Evolutionary conservation across 1,140 invertebrate species (phyloP).

Genomic region (Patella vulgata): DNA sequence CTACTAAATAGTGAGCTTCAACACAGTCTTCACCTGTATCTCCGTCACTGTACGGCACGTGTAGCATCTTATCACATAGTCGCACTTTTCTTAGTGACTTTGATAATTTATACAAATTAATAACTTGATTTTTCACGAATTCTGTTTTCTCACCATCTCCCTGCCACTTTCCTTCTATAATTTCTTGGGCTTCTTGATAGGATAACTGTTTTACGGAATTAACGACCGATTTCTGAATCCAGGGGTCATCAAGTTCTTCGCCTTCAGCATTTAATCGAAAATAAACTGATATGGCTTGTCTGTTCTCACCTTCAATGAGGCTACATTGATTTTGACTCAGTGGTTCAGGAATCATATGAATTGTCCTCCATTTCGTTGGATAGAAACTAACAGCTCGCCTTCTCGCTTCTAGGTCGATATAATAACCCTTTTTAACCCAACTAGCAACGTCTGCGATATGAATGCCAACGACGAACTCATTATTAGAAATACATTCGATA

Average conservation of each 20-base stretch:
- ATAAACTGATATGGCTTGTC: conserved; percentile 50
- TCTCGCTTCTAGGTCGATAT: conserved; percentile 57
- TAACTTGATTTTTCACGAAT: conserved; percentile 1
- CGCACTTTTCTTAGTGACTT: conserved; percentile 15
- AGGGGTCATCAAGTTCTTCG: conserved; percentile 5
- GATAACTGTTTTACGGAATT: conserved; percentile 22
- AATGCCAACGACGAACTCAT: conserved; percentile 44
- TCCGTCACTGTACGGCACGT: conserved; percentile 26
- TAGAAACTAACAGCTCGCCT: conserved; percentile 58
- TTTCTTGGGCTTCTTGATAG: conserved; percentile 25
- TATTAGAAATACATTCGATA: conserved; percentile 35
- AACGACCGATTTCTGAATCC: conserved; percentile 8
- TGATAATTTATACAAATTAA: conserved; percentile 10
- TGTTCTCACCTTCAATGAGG: conserved; percentile 54
- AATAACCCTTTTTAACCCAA: conserved; percentile 44
- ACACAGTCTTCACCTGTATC: conserved; percentile 1
- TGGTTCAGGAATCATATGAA: conserved; percentile 65
- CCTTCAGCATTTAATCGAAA: conserved; percentile 37
- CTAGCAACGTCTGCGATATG: conserved; percentile 64
- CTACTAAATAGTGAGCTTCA: conserved; percentile 35
- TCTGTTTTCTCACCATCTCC: not conserved
- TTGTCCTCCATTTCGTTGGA: conserved; percentile 44
- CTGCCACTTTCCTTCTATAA: conserved; percentile 12
- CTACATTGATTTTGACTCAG: conserved; percentile 64
- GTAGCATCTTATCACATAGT: conserved; percentile 6